Conservation (phyloP, 2,797 vertebrate genomes). For the Falco novaeseelandiae region DNA sequence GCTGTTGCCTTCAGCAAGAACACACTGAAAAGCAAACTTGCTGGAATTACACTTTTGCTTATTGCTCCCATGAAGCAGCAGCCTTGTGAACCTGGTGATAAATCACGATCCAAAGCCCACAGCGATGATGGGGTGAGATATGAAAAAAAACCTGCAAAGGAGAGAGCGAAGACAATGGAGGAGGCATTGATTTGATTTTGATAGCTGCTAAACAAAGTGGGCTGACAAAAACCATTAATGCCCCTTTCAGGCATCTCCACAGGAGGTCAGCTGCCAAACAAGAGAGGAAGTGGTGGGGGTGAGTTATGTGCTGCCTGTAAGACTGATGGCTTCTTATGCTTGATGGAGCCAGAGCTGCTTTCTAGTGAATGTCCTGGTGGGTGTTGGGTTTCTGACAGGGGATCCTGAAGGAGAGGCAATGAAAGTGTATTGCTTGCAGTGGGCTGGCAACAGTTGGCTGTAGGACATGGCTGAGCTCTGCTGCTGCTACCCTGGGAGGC, state of each 20-base stretch:
- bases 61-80: constrained; percentile 31
- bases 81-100: constrained; percentile 34
- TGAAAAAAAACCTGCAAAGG: background rate
- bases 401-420: constrained; percentile 66
- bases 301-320: constrained; percentile 69
- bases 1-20: constrained; percentile 26
- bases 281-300: constrained; percentile 14
- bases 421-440: constrained; percentile 41
- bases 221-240: constrained; percentile 81
- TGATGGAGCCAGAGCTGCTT: constrained; percentile 60
- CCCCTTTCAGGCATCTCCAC: constrained; percentile 80
- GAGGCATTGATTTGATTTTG: constrained; percentile 85
- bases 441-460: constrained; percentile 76
- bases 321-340: constrained; percentile 79
- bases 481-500: background rate
- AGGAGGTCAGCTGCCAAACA: constrained; percentile 77
- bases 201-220: constrained; percentile 85
- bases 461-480: constrained; percentile 71
- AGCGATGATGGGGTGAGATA: background rate
- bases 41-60: constrained; percentile 55
- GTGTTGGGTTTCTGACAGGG: constrained; percentile 52
- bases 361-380: constrained; percentile 29
- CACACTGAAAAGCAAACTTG: background rate
- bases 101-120: constrained; percentile 36
- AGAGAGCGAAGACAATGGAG: constrained; percentile 31